A percentile compares a stretch with the other conserved stretches of the same genome.
phyloP scores from a whole-genome alignment of 2,888 invertebrate species.

The Drosophila merina region DNA sequence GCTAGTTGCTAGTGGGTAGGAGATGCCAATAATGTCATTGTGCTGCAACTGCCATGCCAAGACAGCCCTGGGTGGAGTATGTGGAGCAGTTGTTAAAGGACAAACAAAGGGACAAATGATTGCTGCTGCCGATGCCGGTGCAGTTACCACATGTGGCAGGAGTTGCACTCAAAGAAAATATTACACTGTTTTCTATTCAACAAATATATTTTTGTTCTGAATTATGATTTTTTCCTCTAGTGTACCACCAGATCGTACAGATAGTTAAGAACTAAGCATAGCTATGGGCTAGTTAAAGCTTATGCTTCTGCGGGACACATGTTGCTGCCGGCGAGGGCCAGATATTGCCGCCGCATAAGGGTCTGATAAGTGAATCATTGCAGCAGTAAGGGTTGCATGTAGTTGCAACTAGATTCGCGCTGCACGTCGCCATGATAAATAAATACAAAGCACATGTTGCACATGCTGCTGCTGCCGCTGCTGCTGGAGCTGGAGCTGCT shows the following conservation, averaged over 20 bases:
- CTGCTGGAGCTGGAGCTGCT: background rate
- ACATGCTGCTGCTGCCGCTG: conserved; percentile 16
- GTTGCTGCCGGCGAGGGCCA: conserved; percentile 13
- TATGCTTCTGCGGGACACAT: conserved; percentile 25
- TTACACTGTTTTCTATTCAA: too few species aligned
- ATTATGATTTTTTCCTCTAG: background rate
- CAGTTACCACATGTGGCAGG: conserved; percentile 23
- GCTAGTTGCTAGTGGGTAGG: conserved; percentile 50
- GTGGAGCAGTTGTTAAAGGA: conserved; percentile 76
- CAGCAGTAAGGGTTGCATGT: conserved; percentile 18
- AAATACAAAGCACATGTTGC: conserved; percentile 35
- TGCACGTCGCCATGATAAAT: conserved; percentile 19
- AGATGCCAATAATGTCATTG: conserved; percentile 77
- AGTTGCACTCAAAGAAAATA: conserved; percentile 8
- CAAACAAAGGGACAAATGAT: conserved; percentile 78
- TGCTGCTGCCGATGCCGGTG: conserved; percentile 50
- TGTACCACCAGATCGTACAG: conserved; percentile 35
- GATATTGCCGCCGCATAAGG: conserved; percentile 8
- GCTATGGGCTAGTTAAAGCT: conserved; percentile 27
- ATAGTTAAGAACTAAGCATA: conserved; percentile 24
- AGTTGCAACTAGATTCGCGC: conserved; percentile 28
- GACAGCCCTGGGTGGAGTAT: conserved; percentile 55
- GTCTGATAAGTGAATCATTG: conserved; percentile 38
- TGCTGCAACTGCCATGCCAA: conserved; percentile 71
- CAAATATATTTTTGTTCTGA: too few species aligned